A percentile compares a stretch with the other conserved stretches of the same genome.
These are phyloP conservation scores for Grantiella picta DNA, from an alignment of 2,113 vertebrate species.

Conservation along the genomic window DNA sequence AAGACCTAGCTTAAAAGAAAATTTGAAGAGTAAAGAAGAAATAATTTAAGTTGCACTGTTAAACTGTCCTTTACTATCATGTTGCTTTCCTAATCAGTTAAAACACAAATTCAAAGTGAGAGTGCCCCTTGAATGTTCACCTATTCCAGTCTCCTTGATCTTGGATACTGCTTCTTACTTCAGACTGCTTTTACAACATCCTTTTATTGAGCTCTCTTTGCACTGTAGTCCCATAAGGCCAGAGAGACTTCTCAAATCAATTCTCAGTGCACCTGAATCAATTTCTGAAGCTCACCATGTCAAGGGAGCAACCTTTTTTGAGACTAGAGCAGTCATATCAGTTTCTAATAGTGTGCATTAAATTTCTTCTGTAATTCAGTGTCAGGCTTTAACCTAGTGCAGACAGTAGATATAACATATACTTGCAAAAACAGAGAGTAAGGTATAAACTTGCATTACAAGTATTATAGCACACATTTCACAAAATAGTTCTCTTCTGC, in stretches of 20 bases:
- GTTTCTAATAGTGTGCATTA: neutral
- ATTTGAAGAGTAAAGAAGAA: neutral
- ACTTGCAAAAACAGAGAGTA: constrained; percentile 3
- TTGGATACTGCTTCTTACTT: neutral
- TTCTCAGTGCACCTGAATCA: constrained; percentile 52
- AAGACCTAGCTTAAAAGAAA: neutral
- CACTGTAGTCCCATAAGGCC: neutral
- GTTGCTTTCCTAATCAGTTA: neutral
- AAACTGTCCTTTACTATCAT: neutral
- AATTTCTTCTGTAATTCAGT: constrained; percentile 39
- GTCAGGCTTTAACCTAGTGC: constrained; percentile 7
- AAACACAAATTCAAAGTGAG: neutral
- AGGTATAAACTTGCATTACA: constrained; percentile 7
- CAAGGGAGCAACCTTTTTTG: constrained; percentile 27
- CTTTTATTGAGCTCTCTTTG: constrained; percentile 43
- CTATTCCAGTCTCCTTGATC: neutral
- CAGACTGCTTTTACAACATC: neutral
- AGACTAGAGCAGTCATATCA: neutral
- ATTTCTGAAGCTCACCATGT: constrained; percentile 46
- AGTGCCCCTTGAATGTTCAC: neutral
- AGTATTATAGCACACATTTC: neutral
- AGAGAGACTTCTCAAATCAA: constrained; percentile 49
- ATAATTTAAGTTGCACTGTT: fast-evolving
- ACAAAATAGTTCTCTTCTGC: neutral
- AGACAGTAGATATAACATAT: neutral